Conservation (phyloP, 2,113 vertebrate species). For the Callorhinus ursinus region DNA sequence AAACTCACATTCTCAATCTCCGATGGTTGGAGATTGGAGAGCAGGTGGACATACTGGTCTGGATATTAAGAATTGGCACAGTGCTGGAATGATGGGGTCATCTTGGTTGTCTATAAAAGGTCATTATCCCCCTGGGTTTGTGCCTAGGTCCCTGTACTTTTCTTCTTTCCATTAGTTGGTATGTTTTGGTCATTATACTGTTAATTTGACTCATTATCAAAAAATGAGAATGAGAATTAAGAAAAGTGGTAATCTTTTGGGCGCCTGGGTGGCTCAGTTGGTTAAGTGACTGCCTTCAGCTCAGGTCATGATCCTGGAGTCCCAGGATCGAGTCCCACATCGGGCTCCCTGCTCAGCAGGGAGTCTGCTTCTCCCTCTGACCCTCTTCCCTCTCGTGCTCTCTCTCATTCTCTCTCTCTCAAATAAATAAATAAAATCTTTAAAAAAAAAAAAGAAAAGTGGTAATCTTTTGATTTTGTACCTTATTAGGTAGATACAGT, state of each 20-base stretch:
- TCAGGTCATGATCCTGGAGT: too few species aligned
- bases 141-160: background rate
- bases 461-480: background rate
- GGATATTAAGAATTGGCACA: background rate
- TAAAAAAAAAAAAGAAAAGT: background rate
- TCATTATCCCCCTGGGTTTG: background rate
- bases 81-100: background rate
- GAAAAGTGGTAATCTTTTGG: background rate
- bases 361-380: too few species aligned
- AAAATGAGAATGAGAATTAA: constrained; percentile 24
- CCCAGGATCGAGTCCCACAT: too few species aligned
- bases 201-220: constrained; percentile 36
- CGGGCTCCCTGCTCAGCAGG: too few species aligned
- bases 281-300: too few species aligned
- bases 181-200: background rate
- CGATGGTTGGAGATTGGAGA: background rate
- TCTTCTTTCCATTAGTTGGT: background rate
- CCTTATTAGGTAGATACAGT: background rate
- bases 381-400: too few species aligned
- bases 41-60: background rate
- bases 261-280: too few species aligned
- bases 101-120: background rate
- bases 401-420: too few species aligned
- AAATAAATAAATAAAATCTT: too few species aligned
- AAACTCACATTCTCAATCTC: background rate